phyloP scores from a whole-genome alignment of 2,888 invertebrate species.

The Rambutsinella grinnellia region DNA sequence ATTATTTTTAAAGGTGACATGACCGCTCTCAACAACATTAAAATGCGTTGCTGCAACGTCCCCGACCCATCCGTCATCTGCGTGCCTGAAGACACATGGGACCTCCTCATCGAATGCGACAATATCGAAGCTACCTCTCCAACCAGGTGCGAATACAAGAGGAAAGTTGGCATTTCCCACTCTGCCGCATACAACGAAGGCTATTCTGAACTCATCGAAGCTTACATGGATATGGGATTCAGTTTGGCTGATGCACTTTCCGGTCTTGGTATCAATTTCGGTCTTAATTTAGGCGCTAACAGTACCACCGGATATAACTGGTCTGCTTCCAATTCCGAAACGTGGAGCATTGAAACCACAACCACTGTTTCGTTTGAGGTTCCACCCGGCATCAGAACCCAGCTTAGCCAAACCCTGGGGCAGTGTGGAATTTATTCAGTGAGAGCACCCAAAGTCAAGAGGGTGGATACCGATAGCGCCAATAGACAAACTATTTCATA shows the following conservation, averaged over 20 bases:
- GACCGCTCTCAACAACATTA: constrained; percentile 58
- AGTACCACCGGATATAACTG: constrained; percentile 56
- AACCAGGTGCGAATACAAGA: constrained; percentile 56
- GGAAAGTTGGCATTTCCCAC: constrained; percentile 56
- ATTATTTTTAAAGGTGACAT: constrained; percentile 44
- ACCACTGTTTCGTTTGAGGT: constrained; percentile 53
- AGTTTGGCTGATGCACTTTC: constrained; percentile 40
- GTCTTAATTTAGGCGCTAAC: constrained; percentile 39
- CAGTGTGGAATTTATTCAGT: constrained; percentile 56
- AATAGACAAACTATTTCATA: constrained; percentile 36
- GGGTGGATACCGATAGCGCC: constrained; percentile 50
- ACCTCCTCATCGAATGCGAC: constrained; percentile 61
- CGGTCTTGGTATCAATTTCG: constrained; percentile 41
- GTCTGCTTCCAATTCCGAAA: constrained; percentile 52
- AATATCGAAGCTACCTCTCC: constrained; percentile 53
- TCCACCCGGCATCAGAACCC: constrained; percentile 52
- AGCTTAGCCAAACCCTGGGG: constrained; percentile 56
- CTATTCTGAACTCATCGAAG: constrained; percentile 33
- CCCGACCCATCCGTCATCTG: constrained; percentile 56
- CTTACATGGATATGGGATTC: constrained; percentile 56
- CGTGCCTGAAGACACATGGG: constrained; percentile 56
- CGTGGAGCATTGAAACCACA: constrained; percentile 53
- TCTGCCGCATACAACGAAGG: constrained; percentile 51
- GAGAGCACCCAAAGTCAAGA: constrained; percentile 50
- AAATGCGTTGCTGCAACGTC: constrained; percentile 59